Evolutionary conservation across 1,140 invertebrate species (phyloP).

Genomic region (Camponotus vicinus): DNA sequence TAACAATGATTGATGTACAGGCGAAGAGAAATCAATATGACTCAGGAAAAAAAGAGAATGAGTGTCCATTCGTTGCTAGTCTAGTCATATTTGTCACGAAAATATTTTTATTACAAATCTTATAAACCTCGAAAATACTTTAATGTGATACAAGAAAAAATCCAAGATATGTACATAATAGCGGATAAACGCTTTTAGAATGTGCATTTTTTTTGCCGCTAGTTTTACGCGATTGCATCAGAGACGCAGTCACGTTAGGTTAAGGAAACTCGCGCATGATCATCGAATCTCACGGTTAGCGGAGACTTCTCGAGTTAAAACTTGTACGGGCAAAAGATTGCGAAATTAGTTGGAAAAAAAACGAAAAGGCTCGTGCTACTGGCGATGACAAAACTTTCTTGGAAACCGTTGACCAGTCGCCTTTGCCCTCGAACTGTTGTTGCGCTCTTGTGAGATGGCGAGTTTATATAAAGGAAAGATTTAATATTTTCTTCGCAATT

Average conservation of each 20-base stretch:
- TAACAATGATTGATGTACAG: background rate
- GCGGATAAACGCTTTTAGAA: constrained; percentile 42
- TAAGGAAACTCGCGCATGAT: constrained; percentile 45
- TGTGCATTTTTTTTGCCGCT: constrained; percentile 36
- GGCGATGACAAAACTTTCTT: constrained; percentile 66
- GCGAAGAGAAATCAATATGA: background rate
- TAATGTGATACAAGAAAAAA: background rate
- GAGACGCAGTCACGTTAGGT: constrained; percentile 7
- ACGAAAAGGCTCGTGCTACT: constrained; percentile 29
- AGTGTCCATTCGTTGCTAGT: background rate
- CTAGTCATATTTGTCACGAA: background rate
- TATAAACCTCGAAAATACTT: background rate
- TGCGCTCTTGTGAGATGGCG: background rate
- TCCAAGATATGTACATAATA: constrained; percentile 17
- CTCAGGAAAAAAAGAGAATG: background rate
- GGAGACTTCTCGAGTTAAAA: constrained; percentile 23
- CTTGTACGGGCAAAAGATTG: constrained; percentile 35
- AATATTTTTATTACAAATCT: background rate
- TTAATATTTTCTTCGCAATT: background rate
- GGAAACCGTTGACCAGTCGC: constrained; percentile 48
- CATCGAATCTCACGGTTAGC: constrained; percentile 61
- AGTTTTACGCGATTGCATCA: constrained; percentile 13
- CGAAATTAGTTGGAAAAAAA: constrained; percentile 60
- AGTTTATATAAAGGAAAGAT: background rate
- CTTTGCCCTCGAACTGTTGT: constrained; percentile 17